phyloP scores from a whole-genome alignment of 2,888 invertebrate species.

The Hyppa rectilinea region DNA sequence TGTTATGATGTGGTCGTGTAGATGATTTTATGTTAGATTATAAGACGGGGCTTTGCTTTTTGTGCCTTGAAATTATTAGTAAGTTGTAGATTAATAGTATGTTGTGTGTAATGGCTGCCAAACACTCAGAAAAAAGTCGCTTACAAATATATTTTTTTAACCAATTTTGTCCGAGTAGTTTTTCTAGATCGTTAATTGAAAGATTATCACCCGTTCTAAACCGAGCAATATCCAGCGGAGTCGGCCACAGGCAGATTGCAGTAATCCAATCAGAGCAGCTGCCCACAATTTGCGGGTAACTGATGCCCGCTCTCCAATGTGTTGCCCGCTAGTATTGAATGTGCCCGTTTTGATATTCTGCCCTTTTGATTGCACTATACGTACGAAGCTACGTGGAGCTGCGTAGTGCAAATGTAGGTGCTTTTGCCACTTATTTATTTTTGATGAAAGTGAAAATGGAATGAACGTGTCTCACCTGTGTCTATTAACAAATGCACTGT shows the following conservation, averaged over 20 bases:
- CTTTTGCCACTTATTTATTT: background rate
- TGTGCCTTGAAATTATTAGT: background rate
- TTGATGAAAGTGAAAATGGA: too few relatives aligned
- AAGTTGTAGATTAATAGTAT: background rate
- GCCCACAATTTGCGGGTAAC: constrained; percentile 70
- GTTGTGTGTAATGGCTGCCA: background rate
- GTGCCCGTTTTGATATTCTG: constrained; percentile 48
- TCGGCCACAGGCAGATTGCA: constrained; percentile 49
- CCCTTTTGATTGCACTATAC: constrained; percentile 22
- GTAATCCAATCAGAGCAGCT: constrained; percentile 72
- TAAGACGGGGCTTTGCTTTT: background rate
- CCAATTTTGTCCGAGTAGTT: too few relatives aligned
- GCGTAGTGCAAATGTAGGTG: background rate
- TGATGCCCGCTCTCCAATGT: constrained; percentile 51
- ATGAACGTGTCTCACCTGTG: too few relatives aligned
- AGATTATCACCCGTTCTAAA: constrained; percentile 38
- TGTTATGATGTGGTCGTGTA: constrained; percentile 35
- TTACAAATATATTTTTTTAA: background rate
- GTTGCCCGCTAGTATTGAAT: constrained; percentile 25
- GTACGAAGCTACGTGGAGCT: background rate
- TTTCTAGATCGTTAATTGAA: constrained; percentile 41
- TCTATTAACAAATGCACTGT: too few relatives aligned
- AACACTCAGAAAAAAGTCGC: background rate
- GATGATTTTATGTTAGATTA: constrained; percentile 4
- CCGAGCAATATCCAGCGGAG: constrained; percentile 42